A percentile compares a stretch with the other conserved stretches of the same genome.
phyloP scores from a whole-genome alignment of 2,113 vertebrate genomes.

The Paratilapia polleni region DNA sequence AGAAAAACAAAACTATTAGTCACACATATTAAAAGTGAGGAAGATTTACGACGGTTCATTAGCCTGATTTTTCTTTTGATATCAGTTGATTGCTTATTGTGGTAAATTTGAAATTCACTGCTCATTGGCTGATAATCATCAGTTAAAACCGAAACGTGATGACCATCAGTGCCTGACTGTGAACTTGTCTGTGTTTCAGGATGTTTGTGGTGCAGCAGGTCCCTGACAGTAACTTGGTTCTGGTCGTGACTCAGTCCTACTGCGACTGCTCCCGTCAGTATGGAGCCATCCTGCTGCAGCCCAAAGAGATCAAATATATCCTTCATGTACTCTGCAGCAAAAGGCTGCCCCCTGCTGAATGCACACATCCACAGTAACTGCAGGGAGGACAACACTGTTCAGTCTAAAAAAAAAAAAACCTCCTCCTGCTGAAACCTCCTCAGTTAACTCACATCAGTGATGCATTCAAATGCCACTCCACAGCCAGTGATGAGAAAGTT shows the following conservation, averaged over 20 bases:
- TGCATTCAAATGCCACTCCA: not conserved
- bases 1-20: too few relatives aligned
- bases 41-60: too few relatives aligned
- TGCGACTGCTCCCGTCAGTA: constrained; percentile 91
- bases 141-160: not conserved
- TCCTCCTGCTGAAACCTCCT: not conserved
- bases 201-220: constrained; percentile 93
- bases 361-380: not conserved
- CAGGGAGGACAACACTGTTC: not conserved
- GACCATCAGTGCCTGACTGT: not conserved
- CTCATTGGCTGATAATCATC: too few relatives aligned
- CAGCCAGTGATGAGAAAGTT: not conserved
- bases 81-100: not conserved
- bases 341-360: not conserved
- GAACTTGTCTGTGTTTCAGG: constrained; percentile 74
- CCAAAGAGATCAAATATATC: constrained; percentile 97
- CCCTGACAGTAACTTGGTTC: constrained; percentile 87
- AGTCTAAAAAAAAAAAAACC: not conserved
- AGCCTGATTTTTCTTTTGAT: not conserved
- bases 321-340: constrained; percentile 64
- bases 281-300: constrained; percentile 82
- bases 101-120: not conserved
- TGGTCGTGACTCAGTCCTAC: constrained; percentile 86
- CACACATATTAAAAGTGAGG: too few relatives aligned
- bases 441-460: not conserved